Percentiles rank a stretch among this genome's conserved stretches.
Evolutionary conservation across 2,888 invertebrate species (phyloP).

Genomic region (Artemia sp.): DNA sequence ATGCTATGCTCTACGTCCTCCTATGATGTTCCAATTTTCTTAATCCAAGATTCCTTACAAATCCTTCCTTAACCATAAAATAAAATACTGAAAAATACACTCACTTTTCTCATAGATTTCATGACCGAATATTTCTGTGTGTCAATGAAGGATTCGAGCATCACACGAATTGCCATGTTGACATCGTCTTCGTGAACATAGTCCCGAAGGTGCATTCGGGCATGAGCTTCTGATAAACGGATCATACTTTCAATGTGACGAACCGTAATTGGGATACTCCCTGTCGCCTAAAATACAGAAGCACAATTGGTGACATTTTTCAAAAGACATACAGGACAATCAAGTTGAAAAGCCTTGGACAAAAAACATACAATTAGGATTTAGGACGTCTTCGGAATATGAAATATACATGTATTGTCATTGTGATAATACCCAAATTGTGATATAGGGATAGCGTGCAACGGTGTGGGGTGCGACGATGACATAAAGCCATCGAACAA

Average conservation of each 20-base stretch:
- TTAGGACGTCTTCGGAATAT: too few relatives aligned
- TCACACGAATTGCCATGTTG: slow-evolving; percentile 88
- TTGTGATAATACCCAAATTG: too few relatives aligned
- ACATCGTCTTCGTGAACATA: slow-evolving; percentile 85
- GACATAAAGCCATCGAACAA: too few relatives aligned
- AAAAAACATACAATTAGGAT: slow-evolving; percentile 13
- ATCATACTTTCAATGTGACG: slow-evolving; percentile 96
- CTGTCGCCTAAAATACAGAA: slow-evolving; percentile 49
- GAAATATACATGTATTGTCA: too few relatives aligned
- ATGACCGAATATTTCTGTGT: slow-evolving; percentile 98
- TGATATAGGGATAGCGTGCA: too few relatives aligned
- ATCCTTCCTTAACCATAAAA: not conserved
- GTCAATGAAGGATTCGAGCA: slow-evolving; percentile 94
- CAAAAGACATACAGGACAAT: not conserved
- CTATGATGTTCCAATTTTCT: not conserved
- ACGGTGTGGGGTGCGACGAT: too few relatives aligned
- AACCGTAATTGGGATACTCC: slow-evolving; percentile 93
- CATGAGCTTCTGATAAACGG: slow-evolving; percentile 91
- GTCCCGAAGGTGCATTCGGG: slow-evolving; percentile 80
- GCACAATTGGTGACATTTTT: not conserved
- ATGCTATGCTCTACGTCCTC: not conserved
- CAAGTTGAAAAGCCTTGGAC: not conserved
- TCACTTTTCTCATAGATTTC: slow-evolving; percentile 79
- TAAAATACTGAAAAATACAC: slow-evolving; percentile 21
- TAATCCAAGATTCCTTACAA: not conserved